These are phyloP conservation scores for Silurus lanzhouensis DNA, from an alignment of 2,797 vertebrate genomes.

Conservation along the genomic window DNA sequence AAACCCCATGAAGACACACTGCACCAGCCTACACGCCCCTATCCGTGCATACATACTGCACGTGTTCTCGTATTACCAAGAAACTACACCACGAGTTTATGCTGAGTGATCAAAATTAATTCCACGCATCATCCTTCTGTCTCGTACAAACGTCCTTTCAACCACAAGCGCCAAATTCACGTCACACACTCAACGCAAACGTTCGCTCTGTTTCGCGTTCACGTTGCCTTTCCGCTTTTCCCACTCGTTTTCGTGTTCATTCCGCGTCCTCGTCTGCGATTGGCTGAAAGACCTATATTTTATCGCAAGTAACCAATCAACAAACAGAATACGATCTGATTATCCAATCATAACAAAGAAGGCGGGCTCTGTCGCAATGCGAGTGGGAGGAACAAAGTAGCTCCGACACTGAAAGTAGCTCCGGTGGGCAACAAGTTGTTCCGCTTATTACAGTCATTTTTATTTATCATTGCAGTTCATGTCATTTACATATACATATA, in stretches of 20 bases:
- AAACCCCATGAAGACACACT: background rate
- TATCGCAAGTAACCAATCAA: background rate
- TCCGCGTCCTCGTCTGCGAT: background rate
- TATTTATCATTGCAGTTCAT: no score
- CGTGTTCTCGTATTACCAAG: background rate
- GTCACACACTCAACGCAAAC: background rate
- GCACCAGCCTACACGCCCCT: background rate
- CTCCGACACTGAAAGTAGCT: background rate
- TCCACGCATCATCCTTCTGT: background rate
- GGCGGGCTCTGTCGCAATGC: background rate
- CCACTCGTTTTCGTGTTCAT: background rate
- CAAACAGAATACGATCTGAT: background rate
- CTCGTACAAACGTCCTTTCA: rapidly evolving
- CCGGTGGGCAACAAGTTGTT: constrained; percentile 12
- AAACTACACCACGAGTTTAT: background rate
- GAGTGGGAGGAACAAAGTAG: background rate
- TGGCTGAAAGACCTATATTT: background rate
- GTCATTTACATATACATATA: no score
- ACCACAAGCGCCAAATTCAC: background rate
- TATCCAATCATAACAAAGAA: background rate
- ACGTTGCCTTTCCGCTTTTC: background rate
- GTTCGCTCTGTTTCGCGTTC: background rate
- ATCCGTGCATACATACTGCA: constrained; percentile 27
- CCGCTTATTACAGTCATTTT: background rate
- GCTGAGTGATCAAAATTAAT: background rate